Base-by-base conservation (phyloP, 1,140 invertebrate species). In the Nebria ingens region DNA sequence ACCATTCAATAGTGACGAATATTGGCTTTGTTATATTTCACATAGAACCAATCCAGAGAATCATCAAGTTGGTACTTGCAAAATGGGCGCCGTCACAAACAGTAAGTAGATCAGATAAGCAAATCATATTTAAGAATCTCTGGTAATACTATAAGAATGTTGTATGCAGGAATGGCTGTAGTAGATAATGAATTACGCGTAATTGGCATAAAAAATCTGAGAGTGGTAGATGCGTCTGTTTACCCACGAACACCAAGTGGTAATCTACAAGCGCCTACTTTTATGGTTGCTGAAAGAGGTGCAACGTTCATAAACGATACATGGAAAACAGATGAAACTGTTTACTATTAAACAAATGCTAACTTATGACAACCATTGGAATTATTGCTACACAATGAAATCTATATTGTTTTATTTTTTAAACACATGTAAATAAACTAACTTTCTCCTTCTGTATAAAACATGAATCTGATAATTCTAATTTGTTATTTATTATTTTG, bases 221-320 rank as follows among this genome's bases (percentile, higher is more conserved):
- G 67, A 56, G 62, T 70, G 0, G 60, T 58, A 21, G 68, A 70
- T 60, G 68, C 64, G 11, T 65, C 64, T 52, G 59, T 67, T 52
- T 59, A 67, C 29, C 63, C 63, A 19, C 21, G 51, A 1, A 52
- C 51, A 13, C 52, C 56, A 13, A 53, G 52, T 25, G 74, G 79
- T 17, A 71, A 76, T 57, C 71, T 72, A 9, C 75, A 69, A 54
- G 77, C 73, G 2, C 72, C 76, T 6, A 63, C 70, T n/a, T 72
- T 79, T 57, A 81, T 82, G 80, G 76, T 82, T 55, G 80, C 70
- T 2, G 79, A 80, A 58, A 81, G 79, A 60, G 75, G 69, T 19
- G 66, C 77, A 0, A 73, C 78, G 58, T 67, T 81, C 63, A 75
- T 82, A 56, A 57, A 61, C 19, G 58, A 62, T 13, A 61, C 64